A percentile compares a stretch with the other conserved stretches of the same genome.
These are phyloP conservation scores for Sula dactylatra DNA, from an alignment of 2,113 vertebrate species.

Conservation along the genomic window DNA sequence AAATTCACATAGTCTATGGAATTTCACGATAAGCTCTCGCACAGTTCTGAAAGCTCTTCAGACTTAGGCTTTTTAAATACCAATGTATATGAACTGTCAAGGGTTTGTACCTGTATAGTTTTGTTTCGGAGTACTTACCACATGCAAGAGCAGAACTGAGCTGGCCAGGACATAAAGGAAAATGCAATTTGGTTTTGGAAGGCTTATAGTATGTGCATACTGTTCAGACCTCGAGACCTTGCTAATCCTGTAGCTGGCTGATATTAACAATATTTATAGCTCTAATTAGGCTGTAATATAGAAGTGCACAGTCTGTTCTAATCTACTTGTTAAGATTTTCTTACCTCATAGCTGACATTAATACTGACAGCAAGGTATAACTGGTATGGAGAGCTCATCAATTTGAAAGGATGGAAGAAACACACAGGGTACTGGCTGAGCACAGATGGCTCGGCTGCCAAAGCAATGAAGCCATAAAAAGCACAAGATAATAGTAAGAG, in stretches of 20 bases:
- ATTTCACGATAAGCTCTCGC: background rate
- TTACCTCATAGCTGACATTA: background rate
- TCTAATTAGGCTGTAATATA: background rate
- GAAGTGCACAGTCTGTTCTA: background rate
- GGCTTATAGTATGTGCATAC: background rate
- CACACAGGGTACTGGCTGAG: background rate
- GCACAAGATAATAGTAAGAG: fast-evolving
- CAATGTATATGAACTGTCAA: background rate
- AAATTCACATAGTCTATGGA: background rate
- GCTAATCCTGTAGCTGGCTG: background rate
- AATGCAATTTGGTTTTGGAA: background rate
- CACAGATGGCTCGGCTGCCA: background rate
- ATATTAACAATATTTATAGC: fast-evolving
- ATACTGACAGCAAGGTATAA: background rate
- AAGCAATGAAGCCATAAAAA: background rate
- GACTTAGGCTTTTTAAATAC: background rate
- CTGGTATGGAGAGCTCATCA: background rate
- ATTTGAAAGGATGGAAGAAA: background rate
- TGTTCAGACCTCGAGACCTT: background rate
- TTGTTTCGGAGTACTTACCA: background rate
- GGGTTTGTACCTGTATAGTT: background rate
- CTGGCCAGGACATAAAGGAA: background rate
- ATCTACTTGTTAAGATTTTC: background rate
- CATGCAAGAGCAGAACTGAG: background rate
- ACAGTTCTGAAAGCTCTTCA: background rate